A percentile compares a stretch with the other conserved stretches of the same genome.
These are phyloP conservation scores for Sebastes cheni DNA, from an alignment of 2,797 vertebrate species.

Conservation along the genomic window DNA sequence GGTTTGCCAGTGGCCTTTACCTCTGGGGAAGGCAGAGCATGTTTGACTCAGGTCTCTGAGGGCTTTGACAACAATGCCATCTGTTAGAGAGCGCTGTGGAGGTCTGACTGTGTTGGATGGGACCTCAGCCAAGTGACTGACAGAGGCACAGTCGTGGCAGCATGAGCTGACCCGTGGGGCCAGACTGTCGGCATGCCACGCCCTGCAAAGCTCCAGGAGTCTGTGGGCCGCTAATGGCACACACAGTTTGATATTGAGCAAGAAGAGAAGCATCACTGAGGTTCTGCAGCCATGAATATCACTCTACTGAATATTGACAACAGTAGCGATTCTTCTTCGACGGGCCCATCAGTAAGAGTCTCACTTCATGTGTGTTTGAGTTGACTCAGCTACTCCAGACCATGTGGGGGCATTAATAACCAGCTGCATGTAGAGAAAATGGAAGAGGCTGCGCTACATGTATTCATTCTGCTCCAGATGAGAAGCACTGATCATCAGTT, in stretches of 20 bases:
- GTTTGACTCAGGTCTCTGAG: constrained; percentile 55
- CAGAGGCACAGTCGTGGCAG: constrained; percentile 29
- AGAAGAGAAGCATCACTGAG: background rate
- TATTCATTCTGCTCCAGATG: constrained; percentile 34
- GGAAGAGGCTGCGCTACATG: constrained; percentile 4
- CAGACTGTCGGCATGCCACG: background rate
- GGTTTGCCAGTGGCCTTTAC: constrained; percentile 26
- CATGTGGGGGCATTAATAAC: constrained; percentile 43
- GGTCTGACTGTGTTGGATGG: constrained; percentile 27
- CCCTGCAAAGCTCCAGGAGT: constrained; percentile 39
- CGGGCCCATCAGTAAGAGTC: constrained; percentile 33
- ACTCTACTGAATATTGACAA: constrained; percentile 13
- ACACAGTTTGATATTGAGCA: constrained; percentile 23
- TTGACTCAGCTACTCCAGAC: constrained; percentile 40
- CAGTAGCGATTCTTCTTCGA: constrained; percentile 17
- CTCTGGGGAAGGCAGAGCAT: constrained; percentile 39
- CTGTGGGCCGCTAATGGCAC: constrained; percentile 41
- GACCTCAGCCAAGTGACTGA: constrained; percentile 42
- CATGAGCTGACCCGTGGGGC: constrained; percentile 8
- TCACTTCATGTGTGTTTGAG: constrained; percentile 18
- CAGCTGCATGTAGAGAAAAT: constrained; percentile 17
- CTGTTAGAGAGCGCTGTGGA: constrained; percentile 40
- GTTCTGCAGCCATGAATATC: constrained; percentile 3
- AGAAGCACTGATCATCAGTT: constrained; percentile 37
- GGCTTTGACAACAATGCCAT: constrained; percentile 62